A percentile compares a stretch with the other conserved stretches of the same genome.
Conservation (phyloP, 1,140 invertebrate genomes). For the Glomeris maerens region DNA sequence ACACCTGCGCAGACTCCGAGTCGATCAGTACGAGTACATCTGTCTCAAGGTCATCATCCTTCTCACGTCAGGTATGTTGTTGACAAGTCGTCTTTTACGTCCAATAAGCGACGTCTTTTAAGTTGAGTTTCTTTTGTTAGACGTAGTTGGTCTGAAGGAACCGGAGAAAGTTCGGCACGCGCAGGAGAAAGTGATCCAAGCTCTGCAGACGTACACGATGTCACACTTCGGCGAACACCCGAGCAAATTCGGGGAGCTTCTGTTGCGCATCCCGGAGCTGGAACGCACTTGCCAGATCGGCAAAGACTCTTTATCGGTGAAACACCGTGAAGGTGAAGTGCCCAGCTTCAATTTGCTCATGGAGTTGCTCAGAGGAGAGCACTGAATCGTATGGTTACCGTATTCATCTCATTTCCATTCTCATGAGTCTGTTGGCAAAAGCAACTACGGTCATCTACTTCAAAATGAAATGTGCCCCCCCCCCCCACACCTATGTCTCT, state of each 20-base stretch:
- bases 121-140: slow-evolving; percentile 30
- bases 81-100: not conserved
- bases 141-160: slow-evolving; percentile 80
- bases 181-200: slow-evolving; percentile 84
- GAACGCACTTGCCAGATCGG: slow-evolving; percentile 87
- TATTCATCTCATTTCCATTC: slow-evolving; percentile 9
- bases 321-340: slow-evolving; percentile 63
- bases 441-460: no score
- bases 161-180: slow-evolving; percentile 78
- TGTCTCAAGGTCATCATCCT: slow-evolving; percentile 86
- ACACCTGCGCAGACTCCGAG: slow-evolving; percentile 67
- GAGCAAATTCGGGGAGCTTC: slow-evolving; percentile 85
- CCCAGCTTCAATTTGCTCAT: slow-evolving; percentile 86
- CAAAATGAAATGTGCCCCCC: no score
- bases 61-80: slow-evolving; percentile 64
- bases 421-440: not conserved
- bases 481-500: no score
- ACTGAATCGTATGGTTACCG: slow-evolving; percentile 14
- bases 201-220: slow-evolving; percentile 78
- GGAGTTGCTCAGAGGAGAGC: slow-evolving; percentile 78
- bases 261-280: slow-evolving; percentile 82
- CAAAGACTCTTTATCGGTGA: slow-evolving; percentile 77
- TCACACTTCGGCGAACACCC: slow-evolving; percentile 81
- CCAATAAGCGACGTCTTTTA: slow-evolving; percentile 4
- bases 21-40: slow-evolving; percentile 95